A percentile compares a stretch with the other conserved stretches of the same genome.
Evolutionary conservation across 2,888 invertebrate genomes (phyloP).

Genomic region (Pachycephus smyrnensis): DNA sequence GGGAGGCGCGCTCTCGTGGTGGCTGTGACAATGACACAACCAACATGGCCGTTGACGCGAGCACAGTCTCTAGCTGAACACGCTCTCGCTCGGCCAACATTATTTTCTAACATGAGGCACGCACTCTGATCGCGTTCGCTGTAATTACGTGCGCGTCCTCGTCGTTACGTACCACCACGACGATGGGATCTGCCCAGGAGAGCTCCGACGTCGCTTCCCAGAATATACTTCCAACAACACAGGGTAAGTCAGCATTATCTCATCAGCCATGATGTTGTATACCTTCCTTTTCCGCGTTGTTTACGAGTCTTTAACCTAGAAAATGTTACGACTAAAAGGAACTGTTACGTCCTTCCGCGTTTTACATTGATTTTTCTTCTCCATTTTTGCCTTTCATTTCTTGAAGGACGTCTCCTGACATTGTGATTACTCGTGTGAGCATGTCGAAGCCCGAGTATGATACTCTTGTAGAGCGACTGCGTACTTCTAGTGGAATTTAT

Average conservation of each 20-base stretch:
- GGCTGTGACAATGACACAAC: not conserved
- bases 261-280: not conserved
- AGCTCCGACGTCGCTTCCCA: constrained; percentile 13
- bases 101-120: not conserved
- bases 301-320: constrained; percentile 33
- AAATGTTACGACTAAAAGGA: constrained; percentile 13
- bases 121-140: not conserved
- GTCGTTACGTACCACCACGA: not conserved
- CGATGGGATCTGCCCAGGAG: constrained; percentile 14
- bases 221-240: constrained; percentile 10
- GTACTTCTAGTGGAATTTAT: not conserved
- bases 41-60: constrained; percentile 5
- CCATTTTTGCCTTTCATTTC: not conserved
- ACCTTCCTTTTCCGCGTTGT: constrained; percentile 22
- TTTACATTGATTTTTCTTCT: not conserved
- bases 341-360: not conserved
- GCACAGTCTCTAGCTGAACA: not conserved
- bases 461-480: not conserved
- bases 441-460: not conserved
- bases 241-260: constrained; percentile 13
- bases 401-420: not conserved
- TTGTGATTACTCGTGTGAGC: not conserved
- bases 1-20: constrained; percentile 4
- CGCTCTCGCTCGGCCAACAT: not conserved
- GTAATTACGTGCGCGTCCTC: not conserved